Evolutionary conservation across 2,797 vertebrate species (phyloP), one percentile per base, ranked within the genome.

Genomic region (Taeniopygia guttata): DNA sequence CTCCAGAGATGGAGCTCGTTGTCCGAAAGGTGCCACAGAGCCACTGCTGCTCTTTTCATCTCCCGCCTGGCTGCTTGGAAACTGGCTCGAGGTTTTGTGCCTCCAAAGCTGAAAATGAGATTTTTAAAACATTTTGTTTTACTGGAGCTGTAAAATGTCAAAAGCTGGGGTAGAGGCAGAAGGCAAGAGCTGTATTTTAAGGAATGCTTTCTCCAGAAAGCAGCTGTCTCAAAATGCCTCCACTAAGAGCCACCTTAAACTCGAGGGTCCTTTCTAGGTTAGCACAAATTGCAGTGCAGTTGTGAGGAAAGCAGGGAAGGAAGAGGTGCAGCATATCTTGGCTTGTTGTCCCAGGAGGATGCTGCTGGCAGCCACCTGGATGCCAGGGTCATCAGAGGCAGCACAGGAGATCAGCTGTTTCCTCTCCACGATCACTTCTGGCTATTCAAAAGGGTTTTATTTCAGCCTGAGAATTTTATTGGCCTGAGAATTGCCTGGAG

Each of bases 91-190:
- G 87, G 55, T 81, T 94, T 74, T 92, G 90, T 76, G 54, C 76
- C 59, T 95, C 80, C 73, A 30, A 87, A 94, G 90, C 91, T 90
- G 91, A 91, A 95, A 96, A 96, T 92, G 11, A 80, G 80, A 51
- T 66, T 87, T 58, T 87, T 45, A 52, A 89, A 80, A 78, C 42
- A 18, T 73, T 92, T 87, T 88, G 60, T 95, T 90, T 90, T 91
- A 66, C 72, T 94, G 68, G 64, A 90, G 63, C 84, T 87, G 70
- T 77, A 5, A 89, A 95, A 93, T 95, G 90, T 78, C 95, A 91
- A 78, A 90, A 93, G 81, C 87, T 83, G 87, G 62, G 91, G 59
- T 64, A 69, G 92, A 92, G 51, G 43, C 84, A 55, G 89, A 73
- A 67, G 92, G 80, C 20, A 73, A 55, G 74, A 56, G 54, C 86